Conservation (phyloP, 2,888 invertebrate species). For the Platycnemis pennipes region DNA sequence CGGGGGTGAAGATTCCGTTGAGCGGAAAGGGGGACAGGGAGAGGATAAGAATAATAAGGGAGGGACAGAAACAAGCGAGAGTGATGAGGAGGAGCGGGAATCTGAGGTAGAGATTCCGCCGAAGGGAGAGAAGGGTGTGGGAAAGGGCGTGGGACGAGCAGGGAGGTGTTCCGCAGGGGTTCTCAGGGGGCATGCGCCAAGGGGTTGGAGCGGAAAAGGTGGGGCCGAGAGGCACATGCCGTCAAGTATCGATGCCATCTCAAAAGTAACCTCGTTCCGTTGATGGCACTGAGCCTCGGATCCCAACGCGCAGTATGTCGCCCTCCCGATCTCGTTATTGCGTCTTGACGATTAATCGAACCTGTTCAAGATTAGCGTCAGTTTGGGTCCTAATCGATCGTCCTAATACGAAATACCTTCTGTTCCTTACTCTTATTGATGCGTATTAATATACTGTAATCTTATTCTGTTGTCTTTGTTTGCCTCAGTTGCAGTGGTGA, state of each 20-base stretch:
- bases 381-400: too few relatives aligned
- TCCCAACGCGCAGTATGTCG: not conserved
- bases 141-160: not conserved
- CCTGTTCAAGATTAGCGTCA: too few relatives aligned
- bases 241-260: not conserved
- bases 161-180: not conserved
- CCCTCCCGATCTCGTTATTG: too few relatives aligned
- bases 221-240: not conserved
- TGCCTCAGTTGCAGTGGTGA: too few relatives aligned
- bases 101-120: not conserved
- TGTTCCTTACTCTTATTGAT: too few relatives aligned
- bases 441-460: too few relatives aligned
- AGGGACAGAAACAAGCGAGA: not conserved
- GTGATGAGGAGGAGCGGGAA: not conserved
- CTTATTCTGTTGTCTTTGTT: too few relatives aligned
- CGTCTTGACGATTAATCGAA: too few relatives aligned
- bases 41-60: not conserved
- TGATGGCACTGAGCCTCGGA: not conserved
- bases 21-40: not conserved
- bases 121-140: not conserved
- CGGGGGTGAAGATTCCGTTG: too few relatives aligned
- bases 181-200: not conserved
- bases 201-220: not conserved
- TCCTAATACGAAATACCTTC: too few relatives aligned
- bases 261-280: not conserved